Conservation (phyloP, 2,113 vertebrate species). For the Entelurus aequoreus region DNA sequence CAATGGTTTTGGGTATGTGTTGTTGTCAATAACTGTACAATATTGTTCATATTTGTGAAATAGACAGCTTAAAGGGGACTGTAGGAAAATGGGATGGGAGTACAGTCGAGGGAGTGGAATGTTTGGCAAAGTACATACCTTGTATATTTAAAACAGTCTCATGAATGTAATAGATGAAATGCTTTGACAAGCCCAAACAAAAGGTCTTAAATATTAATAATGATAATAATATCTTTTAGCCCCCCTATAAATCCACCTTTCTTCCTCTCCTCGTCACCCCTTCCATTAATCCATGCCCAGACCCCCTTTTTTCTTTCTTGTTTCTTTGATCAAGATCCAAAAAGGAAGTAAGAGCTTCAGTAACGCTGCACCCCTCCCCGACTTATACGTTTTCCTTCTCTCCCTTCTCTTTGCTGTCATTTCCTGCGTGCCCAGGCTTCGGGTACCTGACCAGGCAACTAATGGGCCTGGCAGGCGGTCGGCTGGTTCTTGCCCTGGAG, state of each 20-base stretch:
- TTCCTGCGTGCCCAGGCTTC: slow-evolving; percentile 79
- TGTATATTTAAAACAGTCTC: slow-evolving; percentile 23
- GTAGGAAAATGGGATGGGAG: slow-evolving; percentile 26
- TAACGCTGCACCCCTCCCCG: slow-evolving; percentile 16
- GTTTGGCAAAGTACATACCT: slow-evolving; percentile 23
- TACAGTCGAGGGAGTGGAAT: slow-evolving; percentile 18
- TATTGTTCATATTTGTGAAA: too few species aligned
- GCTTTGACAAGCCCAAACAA: slow-evolving; percentile 10
- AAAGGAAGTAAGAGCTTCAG: slow-evolving; percentile 45
- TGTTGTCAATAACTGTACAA: too few species aligned
- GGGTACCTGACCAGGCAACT: slow-evolving; percentile 97
- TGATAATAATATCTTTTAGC: slow-evolving; percentile 51
- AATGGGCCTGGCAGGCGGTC: slow-evolving; percentile 92
- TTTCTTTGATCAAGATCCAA: slow-evolving; percentile 67
- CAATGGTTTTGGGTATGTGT: too few species aligned
- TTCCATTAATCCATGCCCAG: slow-evolving; percentile 27
- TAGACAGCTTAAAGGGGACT: slow-evolving; percentile 19
- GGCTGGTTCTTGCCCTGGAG: slow-evolving; percentile 88
- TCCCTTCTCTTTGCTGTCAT: slow-evolving; percentile 44
- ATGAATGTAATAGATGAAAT: slow-evolving; percentile 55
- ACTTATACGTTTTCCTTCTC: slow-evolving; percentile 22
- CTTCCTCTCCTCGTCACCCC: slow-evolving; percentile 46
- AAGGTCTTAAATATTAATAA: slow-evolving; percentile 55
- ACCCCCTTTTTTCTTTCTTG: slow-evolving; percentile 14
- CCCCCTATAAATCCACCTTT: slow-evolving; percentile 57